Evolutionary conservation across 2,888 invertebrate species (phyloP).

Genomic region (Synergus japonicus): DNA sequence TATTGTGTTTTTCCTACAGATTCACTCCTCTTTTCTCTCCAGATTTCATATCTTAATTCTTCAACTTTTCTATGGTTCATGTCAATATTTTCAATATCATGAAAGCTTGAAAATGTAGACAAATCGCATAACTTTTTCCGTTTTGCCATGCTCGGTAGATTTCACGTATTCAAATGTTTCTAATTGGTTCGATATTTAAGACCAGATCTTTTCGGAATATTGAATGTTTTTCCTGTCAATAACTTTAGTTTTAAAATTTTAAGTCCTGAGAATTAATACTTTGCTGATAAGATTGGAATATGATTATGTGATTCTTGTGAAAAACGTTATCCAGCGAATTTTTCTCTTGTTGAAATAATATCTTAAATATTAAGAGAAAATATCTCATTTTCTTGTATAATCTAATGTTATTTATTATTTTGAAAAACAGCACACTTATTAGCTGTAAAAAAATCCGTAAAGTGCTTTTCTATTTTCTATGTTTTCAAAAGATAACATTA

Average conservation of each 20-base stretch:
- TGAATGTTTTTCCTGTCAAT: neutral
- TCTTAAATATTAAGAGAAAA: neutral
- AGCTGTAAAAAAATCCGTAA: neutral
- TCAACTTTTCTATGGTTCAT: neutral
- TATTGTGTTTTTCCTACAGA: constrained; percentile 19
- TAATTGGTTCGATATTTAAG: neutral
- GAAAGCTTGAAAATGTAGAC: neutral
- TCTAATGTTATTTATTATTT: neutral
- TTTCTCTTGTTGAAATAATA: constrained; percentile 8
- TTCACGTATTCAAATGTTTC: neutral
- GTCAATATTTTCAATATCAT: constrained; percentile 12
- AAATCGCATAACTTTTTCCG: neutral
- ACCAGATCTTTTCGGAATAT: neutral
- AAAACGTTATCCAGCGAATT: constrained; percentile 10
- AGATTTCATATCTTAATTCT: neutral
- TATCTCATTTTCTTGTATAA: constrained; percentile 1
- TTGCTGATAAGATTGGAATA: constrained; percentile 35
- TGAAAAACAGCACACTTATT: neutral
- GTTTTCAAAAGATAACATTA: neutral
- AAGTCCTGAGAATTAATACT: constrained; percentile 19
- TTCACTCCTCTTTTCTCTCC: constrained; percentile 5
- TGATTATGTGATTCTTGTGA: constrained; percentile 27
- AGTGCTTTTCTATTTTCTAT: neutral
- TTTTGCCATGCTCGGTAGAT: neutral
- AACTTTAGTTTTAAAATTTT: constrained; percentile 10